Evolutionary conservation across 2,888 invertebrate species (phyloP), one percentile per base, ranked within the genome.

Genomic region (Platerodrilus igneus): DNA sequence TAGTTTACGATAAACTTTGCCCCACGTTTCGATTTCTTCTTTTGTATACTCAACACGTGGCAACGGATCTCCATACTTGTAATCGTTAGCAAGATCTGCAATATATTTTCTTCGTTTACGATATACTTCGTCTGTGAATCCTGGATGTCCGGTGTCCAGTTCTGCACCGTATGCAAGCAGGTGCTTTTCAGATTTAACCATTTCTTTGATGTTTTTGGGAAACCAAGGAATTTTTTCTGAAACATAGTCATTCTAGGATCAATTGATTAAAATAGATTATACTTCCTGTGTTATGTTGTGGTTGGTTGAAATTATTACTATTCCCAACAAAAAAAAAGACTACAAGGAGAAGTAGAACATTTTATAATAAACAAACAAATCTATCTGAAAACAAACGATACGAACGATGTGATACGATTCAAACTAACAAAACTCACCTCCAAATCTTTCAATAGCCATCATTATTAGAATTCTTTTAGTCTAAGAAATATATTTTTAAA

Each of bases 111-210:
- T 72, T 45, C 97, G 77, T 3, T 78, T 79, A 27, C 94, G 75
- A 70, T 99, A 99, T 17, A 79, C 79, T 3, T 82, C 78, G 73
- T 99, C 99, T 0, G 90, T 97, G 69, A 99, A 99, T 45, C 97
- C 97, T 0, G 99, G 99, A 73, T 99, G 99, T 67, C 99, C 97
- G 0, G 90, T 70, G 57, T 88, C 85, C 37, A 99, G 71, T 63
- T 99, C 97, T 0, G 93, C 74, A 1, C 97, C 97, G 60, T 97
- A 99, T 4, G 93, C 90, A 13, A 99, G 72, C 53, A 99, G 96
- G 63, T 96, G 92, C 69, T 97, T 95, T n/a, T 96, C 92, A 61
- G 94, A 95, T 45, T 87, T 80, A 68, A 99, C 99, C 57, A 99
- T 72, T 61, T 99, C 99, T 15, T 87, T 76, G 47, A 97, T 94